These are phyloP conservation scores for Frankliniella intonsa DNA, from an alignment of 2,888 invertebrate genomes.

Conservation along the genomic window DNA sequence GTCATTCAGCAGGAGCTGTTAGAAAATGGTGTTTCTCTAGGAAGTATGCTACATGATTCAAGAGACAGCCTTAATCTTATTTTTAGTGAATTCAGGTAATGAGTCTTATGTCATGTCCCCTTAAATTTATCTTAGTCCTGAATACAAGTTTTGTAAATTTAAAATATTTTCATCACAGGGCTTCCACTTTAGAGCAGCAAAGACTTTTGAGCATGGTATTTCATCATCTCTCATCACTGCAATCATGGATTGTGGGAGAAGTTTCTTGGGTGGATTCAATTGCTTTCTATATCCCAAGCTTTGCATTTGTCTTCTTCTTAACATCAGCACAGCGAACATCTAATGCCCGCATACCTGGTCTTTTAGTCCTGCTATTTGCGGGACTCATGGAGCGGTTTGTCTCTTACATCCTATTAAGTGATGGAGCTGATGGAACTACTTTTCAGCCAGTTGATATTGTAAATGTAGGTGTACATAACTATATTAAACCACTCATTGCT, in stretches of 20 bases:
- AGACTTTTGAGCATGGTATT: conserved; percentile 54
- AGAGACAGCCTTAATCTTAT: conserved; percentile 49
- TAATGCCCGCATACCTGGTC: conserved; percentile 47
- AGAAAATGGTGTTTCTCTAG: conserved; percentile 52
- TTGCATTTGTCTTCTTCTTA: conserved; percentile 52
- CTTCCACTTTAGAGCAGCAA: conserved; percentile 53
- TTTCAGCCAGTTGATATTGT: conserved; percentile 1
- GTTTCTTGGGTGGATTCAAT: conserved; percentile 60
- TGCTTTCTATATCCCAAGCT: conserved; percentile 54
- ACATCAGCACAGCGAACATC: conserved; percentile 54
- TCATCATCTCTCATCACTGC: conserved; percentile 53
- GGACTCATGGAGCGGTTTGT: not conserved
- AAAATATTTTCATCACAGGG: conserved; percentile 41
- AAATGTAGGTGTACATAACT: not conserved
- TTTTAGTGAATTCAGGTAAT: conserved; percentile 45
- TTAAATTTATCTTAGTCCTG: not conserved
- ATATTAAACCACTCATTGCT: not conserved
- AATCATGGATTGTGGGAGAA: conserved; percentile 59
- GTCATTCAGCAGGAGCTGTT: conserved; percentile 51
- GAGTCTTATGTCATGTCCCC: not conserved
- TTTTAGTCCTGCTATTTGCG: not conserved
- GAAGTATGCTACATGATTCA: conserved; percentile 49
- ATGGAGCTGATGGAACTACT: not conserved
- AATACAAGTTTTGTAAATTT: not conserved
- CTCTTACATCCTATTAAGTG: not conserved